Percentiles rank a stretch among this genome's conserved stretches.
Evolutionary conservation across 2,797 vertebrate species (phyloP).

Genomic region (Peromyscus aztecus): DNA sequence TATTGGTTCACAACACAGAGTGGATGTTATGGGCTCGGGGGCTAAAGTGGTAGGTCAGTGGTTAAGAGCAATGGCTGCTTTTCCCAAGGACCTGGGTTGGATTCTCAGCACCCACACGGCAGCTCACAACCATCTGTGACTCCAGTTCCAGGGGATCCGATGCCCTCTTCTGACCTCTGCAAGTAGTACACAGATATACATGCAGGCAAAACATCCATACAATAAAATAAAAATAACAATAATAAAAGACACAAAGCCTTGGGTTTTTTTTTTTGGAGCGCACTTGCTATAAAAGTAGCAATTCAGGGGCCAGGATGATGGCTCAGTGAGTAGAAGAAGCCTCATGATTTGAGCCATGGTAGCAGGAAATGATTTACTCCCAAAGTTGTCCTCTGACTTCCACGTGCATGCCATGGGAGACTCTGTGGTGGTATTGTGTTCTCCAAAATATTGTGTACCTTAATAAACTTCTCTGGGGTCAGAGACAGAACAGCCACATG

Average conservation of each 20-base stretch:
- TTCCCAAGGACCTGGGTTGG: neutral
- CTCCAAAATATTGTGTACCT: no score
- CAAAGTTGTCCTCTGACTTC: neutral
- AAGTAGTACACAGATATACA: neutral
- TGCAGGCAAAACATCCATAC: neutral
- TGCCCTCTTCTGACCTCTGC: neutral
- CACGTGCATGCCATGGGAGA: neutral
- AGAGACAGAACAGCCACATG: no score
- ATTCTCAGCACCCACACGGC: no score
- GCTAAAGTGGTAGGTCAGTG: neutral
- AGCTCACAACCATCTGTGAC: neutral
- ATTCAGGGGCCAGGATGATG: neutral
- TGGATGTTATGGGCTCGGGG: accelerated
- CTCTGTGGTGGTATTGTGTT: no score
- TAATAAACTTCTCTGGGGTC: no score
- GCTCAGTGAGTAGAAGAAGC: neutral
- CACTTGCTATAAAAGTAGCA: neutral
- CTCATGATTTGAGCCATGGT: neutral
- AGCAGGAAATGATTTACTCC: neutral
- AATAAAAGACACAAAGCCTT: neutral
- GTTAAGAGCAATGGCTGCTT: neutral
- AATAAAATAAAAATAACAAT: neutral
- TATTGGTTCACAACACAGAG: neutral
- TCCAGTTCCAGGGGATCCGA: neutral
- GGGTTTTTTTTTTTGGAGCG: neutral